Base-by-base conservation (phyloP, 2,888 invertebrate genomes). In the Unio delphinus region DNA sequence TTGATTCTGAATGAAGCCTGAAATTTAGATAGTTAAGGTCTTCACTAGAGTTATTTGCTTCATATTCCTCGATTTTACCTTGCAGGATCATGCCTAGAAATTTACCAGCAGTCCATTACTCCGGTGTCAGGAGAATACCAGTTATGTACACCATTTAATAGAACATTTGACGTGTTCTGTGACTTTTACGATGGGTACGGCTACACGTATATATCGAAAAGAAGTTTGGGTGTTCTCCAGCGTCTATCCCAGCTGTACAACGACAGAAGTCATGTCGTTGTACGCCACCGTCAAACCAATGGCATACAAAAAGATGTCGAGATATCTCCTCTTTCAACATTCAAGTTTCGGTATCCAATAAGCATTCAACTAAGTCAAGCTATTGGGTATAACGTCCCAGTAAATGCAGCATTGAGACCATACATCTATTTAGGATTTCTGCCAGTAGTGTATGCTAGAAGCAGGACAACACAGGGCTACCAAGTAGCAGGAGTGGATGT, bases 361-460 rank as follows among this genome's bases (percentile, higher is more conserved):
- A 34, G 28, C 45, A 45, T 65, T 1, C 65, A 58, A 23, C 59
- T 59, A 18, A 58, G 58, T 17, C 18, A 65, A 45, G 20, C 20
- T 59, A 34, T 34, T 11, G 65, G 65, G 5, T 65, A 8, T 59
- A 30, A 6, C 30, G 6, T 17, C 18, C 65, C 65, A 8, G 3
- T 65, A n/a, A 65, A 65, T n/a, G 11, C 15, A 17, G 23, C 18
- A 6, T n/a, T 65, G 28, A 17, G 0, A 6, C 65, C 65, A 17
- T 65, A 59, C 55, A 65, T 65, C 5, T 59, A 65, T 59, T 34
- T 65, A n/a, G 65, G 65, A 7, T 65, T 65, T 30, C 54, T 65
- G 23, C 65, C 65, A 15, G 20, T 6, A 15, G 0, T 0, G 0
- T 30, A 58, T n/a, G 65, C 65, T 15, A n/a, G 58, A 6, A 28